These are phyloP conservation scores for Macrosiphum euphorbiae DNA, from an alignment of 2,888 invertebrate genomes.

Conservation along the genomic window DNA sequence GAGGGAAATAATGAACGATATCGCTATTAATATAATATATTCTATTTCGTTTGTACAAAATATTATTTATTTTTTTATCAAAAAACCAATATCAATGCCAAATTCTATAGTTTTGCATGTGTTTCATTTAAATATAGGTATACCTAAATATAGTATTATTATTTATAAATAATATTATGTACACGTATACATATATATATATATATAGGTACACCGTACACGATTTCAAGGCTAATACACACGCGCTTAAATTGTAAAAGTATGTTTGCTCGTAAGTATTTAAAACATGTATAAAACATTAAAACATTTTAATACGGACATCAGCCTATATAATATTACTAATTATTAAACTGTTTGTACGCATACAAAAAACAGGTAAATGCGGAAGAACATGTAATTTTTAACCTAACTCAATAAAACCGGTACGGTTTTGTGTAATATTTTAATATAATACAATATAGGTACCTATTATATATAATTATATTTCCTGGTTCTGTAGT, in stretches of 20 bases:
- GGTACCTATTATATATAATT: not conserved
- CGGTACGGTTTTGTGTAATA: not conserved
- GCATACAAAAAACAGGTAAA: not conserved
- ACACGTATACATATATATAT: not conserved
- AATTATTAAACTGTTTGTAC: not conserved
- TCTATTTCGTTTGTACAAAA: not conserved
- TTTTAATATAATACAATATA: not conserved
- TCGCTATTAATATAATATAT: no score
- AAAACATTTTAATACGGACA: not conserved
- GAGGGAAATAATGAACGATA: not conserved
- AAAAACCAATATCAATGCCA: not conserved
- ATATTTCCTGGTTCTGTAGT: not conserved
- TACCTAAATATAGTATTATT: not conserved
- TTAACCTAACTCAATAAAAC: not conserved
- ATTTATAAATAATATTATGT: not conserved
- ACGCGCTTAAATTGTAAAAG: not conserved
- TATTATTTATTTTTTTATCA: not conserved
- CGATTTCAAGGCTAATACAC: not conserved
- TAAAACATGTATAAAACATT: not conserved
- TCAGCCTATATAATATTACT: not conserved
- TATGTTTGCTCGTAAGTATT: not conserved
- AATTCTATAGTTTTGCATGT: not conserved
- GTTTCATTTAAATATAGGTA: not conserved
- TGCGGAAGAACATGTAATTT: not conserved
- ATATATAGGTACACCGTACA: not conserved